phyloP scores from a whole-genome alignment of 1,140 invertebrate species.

The Doryteuthis pealeii region DNA sequence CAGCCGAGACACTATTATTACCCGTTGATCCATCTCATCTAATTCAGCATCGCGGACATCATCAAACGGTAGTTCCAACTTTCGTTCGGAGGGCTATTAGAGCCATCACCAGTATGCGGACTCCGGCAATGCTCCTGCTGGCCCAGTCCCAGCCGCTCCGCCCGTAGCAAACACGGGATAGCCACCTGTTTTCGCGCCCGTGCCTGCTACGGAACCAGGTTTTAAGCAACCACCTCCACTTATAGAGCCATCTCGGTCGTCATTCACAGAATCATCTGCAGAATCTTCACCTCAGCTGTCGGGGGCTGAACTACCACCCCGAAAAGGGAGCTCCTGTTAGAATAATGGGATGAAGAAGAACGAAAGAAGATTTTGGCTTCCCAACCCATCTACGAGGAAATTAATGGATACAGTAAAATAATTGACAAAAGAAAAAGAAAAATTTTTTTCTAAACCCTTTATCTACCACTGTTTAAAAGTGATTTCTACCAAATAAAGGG shows the following conservation, averaged over 20 bases:
- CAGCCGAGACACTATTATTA: constrained; percentile 31
- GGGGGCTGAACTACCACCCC: constrained; percentile 11
- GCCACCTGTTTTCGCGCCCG: constrained; percentile 17
- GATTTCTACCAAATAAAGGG: too few species aligned
- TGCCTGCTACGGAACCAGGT: background rate
- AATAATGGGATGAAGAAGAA: constrained; percentile 33
- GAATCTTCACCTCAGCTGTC: constrained; percentile 17
- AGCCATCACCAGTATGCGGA: constrained; percentile 30
- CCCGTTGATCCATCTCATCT: constrained; percentile 24
- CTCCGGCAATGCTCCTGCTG: constrained; percentile 16
- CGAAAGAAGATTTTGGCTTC: constrained; percentile 40
- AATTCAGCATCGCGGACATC: constrained; percentile 15
- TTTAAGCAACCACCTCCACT: background rate
- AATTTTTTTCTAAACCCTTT: too few species aligned
- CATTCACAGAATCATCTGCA: constrained; percentile 11
- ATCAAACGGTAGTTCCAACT: constrained; percentile 22
- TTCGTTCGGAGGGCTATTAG: constrained; percentile 46
- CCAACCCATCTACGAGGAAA: constrained; percentile 56
- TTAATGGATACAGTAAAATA: constrained; percentile 41
- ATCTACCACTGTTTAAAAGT: too few species aligned
- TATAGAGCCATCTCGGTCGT: background rate
- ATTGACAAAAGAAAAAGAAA: constrained; percentile 13
- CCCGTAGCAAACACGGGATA: constrained; percentile 16
- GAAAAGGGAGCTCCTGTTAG: constrained; percentile 11
- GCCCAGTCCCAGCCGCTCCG: background rate